Evolutionary conservation across 2,797 vertebrate genomes (phyloP).

Genomic region (Acanthurus lineatus): DNA sequence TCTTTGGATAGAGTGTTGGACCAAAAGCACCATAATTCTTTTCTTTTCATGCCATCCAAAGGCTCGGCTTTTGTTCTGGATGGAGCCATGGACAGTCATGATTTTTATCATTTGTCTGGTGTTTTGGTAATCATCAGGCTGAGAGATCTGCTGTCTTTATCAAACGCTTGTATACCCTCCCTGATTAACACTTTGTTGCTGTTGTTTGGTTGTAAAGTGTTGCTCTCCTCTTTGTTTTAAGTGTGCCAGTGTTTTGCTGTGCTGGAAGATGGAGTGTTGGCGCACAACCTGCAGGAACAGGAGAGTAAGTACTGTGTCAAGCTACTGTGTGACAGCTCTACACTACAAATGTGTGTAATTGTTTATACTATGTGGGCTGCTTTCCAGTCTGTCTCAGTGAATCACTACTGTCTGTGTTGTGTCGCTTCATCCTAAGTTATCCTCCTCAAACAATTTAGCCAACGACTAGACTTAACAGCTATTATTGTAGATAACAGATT

Average conservation of each 20-base stretch:
- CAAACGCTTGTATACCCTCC: slow-evolving; percentile 4
- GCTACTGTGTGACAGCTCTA: slow-evolving; percentile 3
- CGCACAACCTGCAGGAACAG: slow-evolving; percentile 86
- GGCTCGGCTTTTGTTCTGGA: slow-evolving; percentile 17
- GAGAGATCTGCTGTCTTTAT: slow-evolving; percentile 17
- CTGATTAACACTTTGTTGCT: slow-evolving; percentile 3
- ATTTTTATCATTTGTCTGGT: slow-evolving; percentile 3
- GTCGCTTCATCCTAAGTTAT: neutral
- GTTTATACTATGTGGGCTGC: neutral
- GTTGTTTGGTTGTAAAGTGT: slow-evolving; percentile 28
- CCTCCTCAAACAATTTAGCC: neutral
- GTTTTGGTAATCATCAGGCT: neutral
- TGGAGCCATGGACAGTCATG: neutral
- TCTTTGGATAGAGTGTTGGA: slow-evolving; percentile 25
- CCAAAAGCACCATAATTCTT: slow-evolving; percentile 4
- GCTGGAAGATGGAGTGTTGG: slow-evolving; percentile 84
- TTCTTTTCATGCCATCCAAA: slow-evolving; percentile 14
- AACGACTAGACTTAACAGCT: neutral
- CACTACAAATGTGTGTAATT: neutral
- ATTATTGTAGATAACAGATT: neutral
- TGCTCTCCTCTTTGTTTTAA: slow-evolving; percentile 68
- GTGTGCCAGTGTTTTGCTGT: slow-evolving; percentile 85
- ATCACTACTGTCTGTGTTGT: neutral
- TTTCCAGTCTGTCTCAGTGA: neutral
- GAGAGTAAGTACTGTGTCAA: slow-evolving; percentile 82